Percentiles rank a stretch among this genome's conserved stretches.
phyloP scores from a whole-genome alignment of 2,113 vertebrate species.

The Poeciliopsis occidentalis region DNA sequence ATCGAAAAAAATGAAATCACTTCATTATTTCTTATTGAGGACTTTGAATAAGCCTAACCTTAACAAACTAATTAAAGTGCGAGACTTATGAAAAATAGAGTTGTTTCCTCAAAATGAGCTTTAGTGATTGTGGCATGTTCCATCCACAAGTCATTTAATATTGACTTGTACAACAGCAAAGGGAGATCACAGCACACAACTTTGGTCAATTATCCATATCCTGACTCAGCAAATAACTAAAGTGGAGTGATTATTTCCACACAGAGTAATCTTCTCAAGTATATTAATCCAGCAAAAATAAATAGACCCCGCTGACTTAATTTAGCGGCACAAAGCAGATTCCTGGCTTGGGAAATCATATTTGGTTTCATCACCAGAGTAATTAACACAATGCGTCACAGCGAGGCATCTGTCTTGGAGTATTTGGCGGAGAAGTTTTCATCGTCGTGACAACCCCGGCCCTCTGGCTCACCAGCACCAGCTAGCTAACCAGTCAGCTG shows the following conservation, averaged over 20 bases:
- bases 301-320: neutral
- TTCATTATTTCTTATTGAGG: neutral
- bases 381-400: conserved; percentile 20
- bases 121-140: neutral
- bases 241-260: conserved; percentile 1
- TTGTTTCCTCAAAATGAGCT: neutral
- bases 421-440: conserved; percentile 9
- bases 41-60: neutral
- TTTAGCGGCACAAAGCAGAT: neutral
- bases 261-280: conserved; percentile 6
- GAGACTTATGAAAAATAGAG: neutral
- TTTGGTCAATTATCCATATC: conserved; percentile 27
- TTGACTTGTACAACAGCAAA: conserved; percentile 14
- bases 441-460: conserved; percentile 28
- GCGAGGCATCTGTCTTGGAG: conserved; percentile 20
- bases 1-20: neutral
- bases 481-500: conserved; percentile 16
- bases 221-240: conserved; percentile 14
- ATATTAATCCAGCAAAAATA: conserved; percentile 4
- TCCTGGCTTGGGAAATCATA: neutral
- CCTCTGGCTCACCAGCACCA: conserved; percentile 5
- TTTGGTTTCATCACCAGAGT: conserved; percentile 2
- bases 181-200: conserved; percentile 1
- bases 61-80: neutral
- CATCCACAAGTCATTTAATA: conserved; percentile 3